Base-by-base conservation (phyloP, 1,140 invertebrate species). In the Belonocnema kinseyi region DNA sequence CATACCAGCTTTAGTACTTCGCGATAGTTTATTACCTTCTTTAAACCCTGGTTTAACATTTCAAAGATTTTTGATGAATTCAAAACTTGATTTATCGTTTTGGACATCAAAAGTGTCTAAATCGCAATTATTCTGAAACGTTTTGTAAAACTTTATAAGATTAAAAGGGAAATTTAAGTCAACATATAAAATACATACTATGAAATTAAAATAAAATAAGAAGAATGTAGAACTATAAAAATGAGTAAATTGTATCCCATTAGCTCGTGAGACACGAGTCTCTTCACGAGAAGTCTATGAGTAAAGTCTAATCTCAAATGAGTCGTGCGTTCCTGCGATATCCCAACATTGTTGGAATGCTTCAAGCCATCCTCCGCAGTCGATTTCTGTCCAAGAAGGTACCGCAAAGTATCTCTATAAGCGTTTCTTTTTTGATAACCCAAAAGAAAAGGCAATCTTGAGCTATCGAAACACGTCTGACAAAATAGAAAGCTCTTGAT, bases 311-410 rank as follows among this genome's bases (percentile, higher is more conserved):
- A 82, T 84, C 76, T 78, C 26, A 77, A 83, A 70, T 80, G 76
- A 82, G 82, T 75, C 79, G 76, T 78, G 82, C 82, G 80, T 79
- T 84, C 79, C 79, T 82, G 78, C 78, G 83, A 85, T 85, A 85
- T 80, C 75, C 56, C 80, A 72, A 78, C 83, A 85, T 86, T 81
- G 76, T 81, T 83, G 79, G 83, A 33, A 83, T 85, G 78, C 80
- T 66, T 66, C 61, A 40, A 66, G 61, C 40, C 61, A 33, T 66
- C 21, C 26, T 12, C 54, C 19, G 54, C 54, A 56, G 61, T 16
- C 61, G 61, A 46, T 66, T 66, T 66, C 61, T 40, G 26, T 66
- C 61, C 40, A 66, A 13, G 26, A 14, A 14, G 33, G 58, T 66
- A 33, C 61, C 61, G 61, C 61, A 46, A 46, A 46, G 40, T 46